Conservation (phyloP, 1,140 invertebrate species). For the Sycobia sp. region DNA sequence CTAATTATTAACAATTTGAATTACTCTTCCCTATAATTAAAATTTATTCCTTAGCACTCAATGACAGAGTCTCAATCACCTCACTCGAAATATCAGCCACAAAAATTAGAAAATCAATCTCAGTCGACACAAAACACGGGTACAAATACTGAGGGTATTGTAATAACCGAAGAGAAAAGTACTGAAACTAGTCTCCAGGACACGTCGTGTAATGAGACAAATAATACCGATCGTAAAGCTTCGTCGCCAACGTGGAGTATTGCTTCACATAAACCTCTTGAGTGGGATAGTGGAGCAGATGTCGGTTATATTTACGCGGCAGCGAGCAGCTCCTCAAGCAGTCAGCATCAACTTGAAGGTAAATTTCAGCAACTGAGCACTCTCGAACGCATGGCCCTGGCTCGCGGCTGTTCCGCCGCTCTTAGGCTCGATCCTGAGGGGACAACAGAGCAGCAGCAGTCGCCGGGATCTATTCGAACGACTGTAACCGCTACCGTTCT, state of each 20-base stretch:
- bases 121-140: too few species aligned
- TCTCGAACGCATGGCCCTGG: constrained; percentile 66
- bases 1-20: too few species aligned
- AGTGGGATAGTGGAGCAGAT: constrained; percentile 80
- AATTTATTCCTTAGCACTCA: constrained; percentile 18
- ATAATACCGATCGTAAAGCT: constrained; percentile 43
- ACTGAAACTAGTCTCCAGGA: not conserved
- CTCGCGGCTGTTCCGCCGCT: constrained; percentile 50
- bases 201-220: not conserved
- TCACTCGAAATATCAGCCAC: constrained; percentile 37
- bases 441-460: constrained; percentile 42
- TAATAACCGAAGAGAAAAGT: not conserved
- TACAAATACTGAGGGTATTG: constrained; percentile 14
- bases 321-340: too few species aligned
- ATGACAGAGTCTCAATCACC: constrained; percentile 39
- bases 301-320: constrained; percentile 67
- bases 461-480: not conserved
- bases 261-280: constrained; percentile 69
- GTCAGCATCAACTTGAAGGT: not conserved
- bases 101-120: too few species aligned
- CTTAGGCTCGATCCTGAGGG: constrained; percentile 59
- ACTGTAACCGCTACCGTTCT: not conserved
- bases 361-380: constrained; percentile 58
- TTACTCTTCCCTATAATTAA: too few species aligned
- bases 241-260: constrained; percentile 69